Conservation (phyloP, 1,140 invertebrate genomes). For the Drosophila burlai region DNA sequence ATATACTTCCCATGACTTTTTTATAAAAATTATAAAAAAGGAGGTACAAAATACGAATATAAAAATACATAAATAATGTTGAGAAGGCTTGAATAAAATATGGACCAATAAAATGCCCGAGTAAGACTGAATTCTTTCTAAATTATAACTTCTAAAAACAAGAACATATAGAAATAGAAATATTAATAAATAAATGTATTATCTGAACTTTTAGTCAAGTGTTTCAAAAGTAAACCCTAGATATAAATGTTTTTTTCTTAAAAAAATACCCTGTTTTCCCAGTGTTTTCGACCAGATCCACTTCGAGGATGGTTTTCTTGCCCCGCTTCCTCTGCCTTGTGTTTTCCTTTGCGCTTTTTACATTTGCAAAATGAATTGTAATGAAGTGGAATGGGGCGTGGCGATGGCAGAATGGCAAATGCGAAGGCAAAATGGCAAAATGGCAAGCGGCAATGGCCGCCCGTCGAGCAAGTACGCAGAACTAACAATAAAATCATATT, state of each 20-base stretch:
- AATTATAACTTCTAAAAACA: too few relatives aligned
- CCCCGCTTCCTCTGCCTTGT: conserved; percentile 6
- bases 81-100: not conserved
- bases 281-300: conserved; percentile 32
- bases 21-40: not conserved
- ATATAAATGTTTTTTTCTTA: not conserved
- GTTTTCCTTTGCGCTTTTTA: conserved; percentile 65
- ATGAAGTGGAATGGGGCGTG: conserved; percentile 71
- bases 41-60: not conserved
- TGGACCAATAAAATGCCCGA: too few relatives aligned
- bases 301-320: conserved; percentile 26
- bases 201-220: fast-evolving
- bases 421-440: conserved; percentile 6
- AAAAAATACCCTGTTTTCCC: not conserved
- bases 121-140: too few relatives aligned
- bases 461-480: conserved; percentile 46
- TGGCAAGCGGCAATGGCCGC: conserved; percentile 58
- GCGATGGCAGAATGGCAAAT: conserved; percentile 6
- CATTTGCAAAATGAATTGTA: conserved; percentile 84
- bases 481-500: conserved; percentile 82
- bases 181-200: not conserved
- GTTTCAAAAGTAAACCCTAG: not conserved
- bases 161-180: too few relatives aligned
- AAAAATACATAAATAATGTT: not conserved
- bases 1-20: not conserved